These are phyloP conservation scores for Cygnus atratus DNA, from an alignment of 2,113 vertebrate species.

Conservation along the genomic window DNA sequence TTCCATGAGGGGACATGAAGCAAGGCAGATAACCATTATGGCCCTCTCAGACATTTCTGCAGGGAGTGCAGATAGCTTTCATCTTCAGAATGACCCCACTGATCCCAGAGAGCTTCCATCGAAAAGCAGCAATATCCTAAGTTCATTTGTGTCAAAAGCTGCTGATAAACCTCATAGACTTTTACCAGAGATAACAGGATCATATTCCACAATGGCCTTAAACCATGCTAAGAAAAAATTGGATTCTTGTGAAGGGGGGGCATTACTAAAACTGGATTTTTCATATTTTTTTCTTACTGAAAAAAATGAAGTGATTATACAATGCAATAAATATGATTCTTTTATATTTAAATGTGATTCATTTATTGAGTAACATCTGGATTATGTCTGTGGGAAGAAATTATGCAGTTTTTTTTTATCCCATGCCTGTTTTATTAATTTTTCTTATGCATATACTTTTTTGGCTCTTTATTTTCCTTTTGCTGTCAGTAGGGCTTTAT, in stretches of 20 bases:
- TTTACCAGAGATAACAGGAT: neutral
- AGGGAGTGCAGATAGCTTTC: neutral
- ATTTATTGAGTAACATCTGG: neutral
- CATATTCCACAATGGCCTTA: neutral
- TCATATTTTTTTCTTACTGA: neutral
- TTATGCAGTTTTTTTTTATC: neutral
- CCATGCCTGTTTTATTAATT: neutral
- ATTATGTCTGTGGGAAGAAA: neutral
- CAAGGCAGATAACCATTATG: neutral
- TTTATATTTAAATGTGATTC: neutral
- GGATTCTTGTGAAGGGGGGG: neutral
- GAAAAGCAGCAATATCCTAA: neutral
- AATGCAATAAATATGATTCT: neutral
- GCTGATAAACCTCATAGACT: slow-evolving; percentile 30
- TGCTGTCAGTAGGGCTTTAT: neutral
- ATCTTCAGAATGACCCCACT: neutral
- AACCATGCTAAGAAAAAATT: neutral
- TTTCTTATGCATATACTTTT: neutral
- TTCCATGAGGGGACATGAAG: neutral
- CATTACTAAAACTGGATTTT: neutral
- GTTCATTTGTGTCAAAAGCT: neutral
- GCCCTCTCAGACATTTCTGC: neutral
- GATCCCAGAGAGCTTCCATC: neutral
- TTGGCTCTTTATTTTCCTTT: neutral
- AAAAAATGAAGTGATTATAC: neutral